Evolutionary conservation across 2,113 vertebrate genomes (phyloP), one percentile per base, ranked within the genome.

Genomic region (Loxodonta africana): DNA sequence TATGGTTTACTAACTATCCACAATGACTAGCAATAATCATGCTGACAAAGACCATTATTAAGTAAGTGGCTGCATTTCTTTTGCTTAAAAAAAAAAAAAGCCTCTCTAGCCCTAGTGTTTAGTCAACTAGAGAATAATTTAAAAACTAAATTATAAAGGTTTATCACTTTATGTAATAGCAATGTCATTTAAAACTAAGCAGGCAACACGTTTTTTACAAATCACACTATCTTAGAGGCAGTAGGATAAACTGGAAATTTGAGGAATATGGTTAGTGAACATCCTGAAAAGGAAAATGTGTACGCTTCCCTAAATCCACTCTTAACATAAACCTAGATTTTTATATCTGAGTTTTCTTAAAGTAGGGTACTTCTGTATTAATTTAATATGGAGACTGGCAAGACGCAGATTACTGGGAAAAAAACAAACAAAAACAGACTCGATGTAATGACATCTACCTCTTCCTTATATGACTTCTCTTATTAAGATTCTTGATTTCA

Each of bases 211-310:
- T 37, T 89, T 89, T 81, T 87, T 88, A 33, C n/a, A 82, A 93
- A 65, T 57, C 44, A 94, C 69, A 53, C 30, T 93, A 46, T 83
- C 60, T 76, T 26, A 71, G 44, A 90, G 69, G 20, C 8, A 93
- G 46, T 10, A 83, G 26, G 8, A 28, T 91, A 89, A 89, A 78
- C 21, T 77, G 3, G 46, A 92, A 94, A 90, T 33, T 67, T 28
- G 41, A 30, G 48, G 14, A n/a, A 41, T 65, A 6, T 57, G 53
- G 37, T 23, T 53, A 48, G 6, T 83, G 33, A 85, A 41, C 33
- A 57, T 53, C 95, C 95, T 90, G 74, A 85, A 89, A 91, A 71
- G 51, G 65, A 76, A 30, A 81, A 80, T 87, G 8, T 95, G 7
- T 14, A 57, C n/a, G 26, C 9, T 46, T 30, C 5, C 23, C 41